Evolutionary conservation across 92 coral and sea anemone genomes (phyloP).

Genomic region (Paramuricea clavata): DNA sequence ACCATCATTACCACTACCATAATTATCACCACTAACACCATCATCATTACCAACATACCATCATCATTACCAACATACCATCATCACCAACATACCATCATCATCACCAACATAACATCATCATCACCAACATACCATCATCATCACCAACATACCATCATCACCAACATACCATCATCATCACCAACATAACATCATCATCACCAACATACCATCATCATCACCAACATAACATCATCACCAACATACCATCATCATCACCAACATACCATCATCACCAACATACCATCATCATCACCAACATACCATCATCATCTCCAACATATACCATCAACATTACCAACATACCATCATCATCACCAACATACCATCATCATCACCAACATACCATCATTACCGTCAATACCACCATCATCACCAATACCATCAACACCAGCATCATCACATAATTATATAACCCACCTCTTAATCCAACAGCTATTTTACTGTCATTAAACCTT

Average conservation of each 20-base stretch:
- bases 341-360: neutral
- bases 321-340: no score
- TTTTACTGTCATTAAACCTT: constrained; percentile 68
- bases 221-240: neutral
- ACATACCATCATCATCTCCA: no score
- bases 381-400: neutral
- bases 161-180: no score
- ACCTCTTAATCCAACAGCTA: constrained; percentile 91
- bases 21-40: neutral
- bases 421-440: neutral
- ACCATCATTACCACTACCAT: neutral
- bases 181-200: no score
- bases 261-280: neutral
- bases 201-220: neutral
- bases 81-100: neutral
- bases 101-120: neutral
- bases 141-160: neutral
- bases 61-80: neutral
- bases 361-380: no score
- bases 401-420: neutral
- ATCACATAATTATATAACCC: neutral
- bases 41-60: neutral
- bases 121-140: neutral
- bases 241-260: neutral
- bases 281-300: neutral